Evolutionary conservation across 2,113 vertebrate species (phyloP).

Genomic region (Cnemophilus loriae): DNA sequence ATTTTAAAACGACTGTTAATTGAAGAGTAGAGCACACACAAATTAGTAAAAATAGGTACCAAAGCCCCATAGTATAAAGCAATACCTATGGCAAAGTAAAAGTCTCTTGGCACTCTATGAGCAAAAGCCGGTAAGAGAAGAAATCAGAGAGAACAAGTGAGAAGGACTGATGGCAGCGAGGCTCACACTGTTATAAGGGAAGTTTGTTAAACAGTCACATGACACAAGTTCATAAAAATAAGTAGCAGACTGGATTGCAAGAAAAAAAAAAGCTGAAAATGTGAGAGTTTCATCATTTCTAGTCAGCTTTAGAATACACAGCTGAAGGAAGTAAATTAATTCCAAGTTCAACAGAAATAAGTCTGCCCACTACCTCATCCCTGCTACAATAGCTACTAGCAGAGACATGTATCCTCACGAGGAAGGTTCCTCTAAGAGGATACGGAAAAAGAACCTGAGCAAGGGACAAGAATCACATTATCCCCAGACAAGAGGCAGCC

Average conservation of each 20-base stretch:
- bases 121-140: neutral
- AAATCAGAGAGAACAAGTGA: neutral
- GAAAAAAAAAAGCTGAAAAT: neutral
- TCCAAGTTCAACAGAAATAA: neutral
- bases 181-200: neutral
- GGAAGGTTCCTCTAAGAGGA: neutral
- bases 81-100: neutral
- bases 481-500: neutral
- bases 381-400: neutral
- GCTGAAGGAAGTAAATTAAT: neutral
- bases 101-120: neutral
- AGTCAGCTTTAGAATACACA: neutral
- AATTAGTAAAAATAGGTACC: neutral
- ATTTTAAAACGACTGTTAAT: neutral
- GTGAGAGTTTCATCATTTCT: neutral
- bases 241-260: neutral
- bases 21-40: neutral
- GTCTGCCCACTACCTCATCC: neutral
- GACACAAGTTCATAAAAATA: neutral
- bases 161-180: neutral
- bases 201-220: neutral
- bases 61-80: neutral
- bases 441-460: neutral
- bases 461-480: neutral
- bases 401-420: neutral